phyloP scores from a whole-genome alignment of 2,113 vertebrate species.

The Cathartes aura region DNA sequence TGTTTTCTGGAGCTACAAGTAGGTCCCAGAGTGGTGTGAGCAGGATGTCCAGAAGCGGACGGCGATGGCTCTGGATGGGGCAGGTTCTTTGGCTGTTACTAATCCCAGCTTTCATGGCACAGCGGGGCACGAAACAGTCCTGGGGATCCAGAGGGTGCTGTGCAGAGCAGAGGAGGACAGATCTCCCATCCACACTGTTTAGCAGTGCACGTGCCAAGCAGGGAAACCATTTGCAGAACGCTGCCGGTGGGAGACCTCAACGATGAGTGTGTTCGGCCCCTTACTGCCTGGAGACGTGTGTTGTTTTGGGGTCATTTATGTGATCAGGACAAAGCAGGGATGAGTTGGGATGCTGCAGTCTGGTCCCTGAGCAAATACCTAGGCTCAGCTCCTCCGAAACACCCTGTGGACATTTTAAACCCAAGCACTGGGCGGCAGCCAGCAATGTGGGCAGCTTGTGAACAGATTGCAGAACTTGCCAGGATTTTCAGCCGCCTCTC shows the following conservation, averaged over 20 bases:
- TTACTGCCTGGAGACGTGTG: fast-evolving
- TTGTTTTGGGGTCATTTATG: background rate
- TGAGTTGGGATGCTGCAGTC: background rate
- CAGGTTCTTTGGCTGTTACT: background rate
- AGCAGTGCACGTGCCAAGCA: fast-evolving
- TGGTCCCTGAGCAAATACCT: background rate
- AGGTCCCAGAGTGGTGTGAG: background rate
- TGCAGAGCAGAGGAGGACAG: background rate
- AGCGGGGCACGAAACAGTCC: background rate
- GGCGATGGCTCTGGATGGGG: background rate
- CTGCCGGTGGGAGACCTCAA: background rate
- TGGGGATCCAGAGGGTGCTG: background rate
- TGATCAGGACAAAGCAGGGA: background rate
- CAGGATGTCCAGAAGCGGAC: background rate
- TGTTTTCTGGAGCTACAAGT: background rate
- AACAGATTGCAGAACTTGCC: background rate
- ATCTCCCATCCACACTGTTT: background rate
- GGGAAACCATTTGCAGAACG: background rate
- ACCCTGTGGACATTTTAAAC: background rate
- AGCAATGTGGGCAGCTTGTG: fast-evolving
- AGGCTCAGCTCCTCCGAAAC: background rate
- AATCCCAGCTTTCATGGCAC: background rate
- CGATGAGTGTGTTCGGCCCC: fast-evolving
- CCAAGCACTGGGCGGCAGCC: fast-evolving
- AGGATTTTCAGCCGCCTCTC: background rate